Base-by-base conservation (phyloP, 37 sponge, comb jelly and placozoan species). In the Halichondria panicea region DNA sequence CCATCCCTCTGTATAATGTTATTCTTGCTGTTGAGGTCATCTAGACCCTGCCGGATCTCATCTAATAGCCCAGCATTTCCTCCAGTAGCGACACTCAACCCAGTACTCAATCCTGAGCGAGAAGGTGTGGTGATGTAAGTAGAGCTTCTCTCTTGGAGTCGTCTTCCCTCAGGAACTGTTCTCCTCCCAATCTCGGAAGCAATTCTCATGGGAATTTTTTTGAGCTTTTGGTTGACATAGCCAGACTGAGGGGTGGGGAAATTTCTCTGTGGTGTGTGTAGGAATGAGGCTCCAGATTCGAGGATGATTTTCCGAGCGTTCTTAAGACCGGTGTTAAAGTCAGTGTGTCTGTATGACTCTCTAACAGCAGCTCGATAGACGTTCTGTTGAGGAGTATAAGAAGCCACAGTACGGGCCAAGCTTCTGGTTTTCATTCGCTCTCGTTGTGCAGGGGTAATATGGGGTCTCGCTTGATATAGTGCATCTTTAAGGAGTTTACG, bases 341-440 rank as follows among this genome's bases (percentile, higher is more conserved):
- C 35, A 9, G 65, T 43, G 55, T 67, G 60, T 22, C 75, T 19
- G n/a, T 83, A 71, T 15, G 83, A 48, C 31, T 65, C 83, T 13
- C 43, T 64, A 48, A 83, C 83, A 1, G 83, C 83, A 1, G 13
- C 70, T 31, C 75, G 52, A 32, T 75, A 55, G 5, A 69, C 43
- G 18, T 24, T 62, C 2, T 56, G 22, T 38, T 63, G 35, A 12
- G 75, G 50, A 6, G 75, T 42, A 27, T 74, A 46, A 6, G 68
- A 75, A 28, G 83, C 83, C 18, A 76, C 83, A 6, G 83, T 83
- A 7, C 83, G 39, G n/a, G 75, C 75, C 32, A 59, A 31, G 32
- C 61, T 28, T 19, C 67, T 0, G n/a, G n/a, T 35, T 21, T 1
- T 11, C 11, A 22, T 42, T 25, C 12, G 46, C 59, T 32, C 50